These are phyloP conservation scores for Branchellion lobata DNA, from an alignment of 2,888 invertebrate genomes.

Conservation along the genomic window DNA sequence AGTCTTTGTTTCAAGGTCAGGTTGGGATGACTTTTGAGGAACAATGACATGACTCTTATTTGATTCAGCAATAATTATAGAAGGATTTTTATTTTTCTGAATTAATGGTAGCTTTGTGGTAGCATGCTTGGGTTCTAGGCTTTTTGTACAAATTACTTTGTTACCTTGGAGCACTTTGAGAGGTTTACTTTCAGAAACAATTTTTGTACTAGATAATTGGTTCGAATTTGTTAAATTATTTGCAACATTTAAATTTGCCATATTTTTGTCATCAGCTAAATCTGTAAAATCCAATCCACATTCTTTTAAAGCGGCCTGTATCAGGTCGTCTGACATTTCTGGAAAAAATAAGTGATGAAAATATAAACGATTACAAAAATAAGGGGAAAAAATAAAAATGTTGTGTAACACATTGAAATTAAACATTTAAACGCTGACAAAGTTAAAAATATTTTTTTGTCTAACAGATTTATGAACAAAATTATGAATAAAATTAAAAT, in stretches of 20 bases:
- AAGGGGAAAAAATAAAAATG: not conserved
- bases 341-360: not conserved
- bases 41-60: too few relatives aligned
- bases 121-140: not conserved
- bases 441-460: not conserved
- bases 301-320: conserved; percentile 12
- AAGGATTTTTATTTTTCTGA: too few relatives aligned
- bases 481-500: not conserved
- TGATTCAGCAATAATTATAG: too few relatives aligned
- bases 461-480: not conserved
- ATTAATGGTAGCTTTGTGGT: not conserved
- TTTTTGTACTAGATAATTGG: not conserved
- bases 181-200: not conserved
- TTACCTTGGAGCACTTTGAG: not conserved
- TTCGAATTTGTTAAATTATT: not conserved
- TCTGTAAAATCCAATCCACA: conserved; percentile 20
- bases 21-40: too few relatives aligned
- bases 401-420: not conserved
- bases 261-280: not conserved
- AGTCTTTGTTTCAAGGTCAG: not conserved
- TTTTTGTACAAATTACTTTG: not conserved
- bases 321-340: conserved; percentile 14
- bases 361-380: not conserved
- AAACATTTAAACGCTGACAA: not conserved
- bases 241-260: not conserved